Evolutionary conservation across 30 jellyfish, hydroid and myxozoan species (phyloP).

Genomic region (Clytia hemisphaerica): DNA sequence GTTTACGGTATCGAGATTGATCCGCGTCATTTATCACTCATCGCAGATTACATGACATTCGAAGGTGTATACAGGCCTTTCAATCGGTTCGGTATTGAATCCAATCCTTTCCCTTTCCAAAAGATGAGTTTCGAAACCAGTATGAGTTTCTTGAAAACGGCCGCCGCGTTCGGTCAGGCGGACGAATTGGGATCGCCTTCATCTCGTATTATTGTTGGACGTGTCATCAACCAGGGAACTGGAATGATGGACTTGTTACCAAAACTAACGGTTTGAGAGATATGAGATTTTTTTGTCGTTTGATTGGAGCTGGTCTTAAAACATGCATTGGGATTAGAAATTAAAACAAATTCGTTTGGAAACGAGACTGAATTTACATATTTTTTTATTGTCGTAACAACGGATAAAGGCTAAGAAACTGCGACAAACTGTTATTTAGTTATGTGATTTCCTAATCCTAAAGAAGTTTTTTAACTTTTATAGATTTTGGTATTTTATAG

Average conservation of each 20-base stretch:
- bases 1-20: constrained; percentile 91
- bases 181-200: constrained; percentile 98
- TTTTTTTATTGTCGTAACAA: too few relatives aligned
- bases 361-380: too few relatives aligned
- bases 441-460: too few relatives aligned
- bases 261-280: constrained; percentile 11
- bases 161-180: constrained; percentile 83
- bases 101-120: constrained; percentile 92
- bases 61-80: constrained; percentile 90
- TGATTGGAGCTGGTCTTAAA: too few relatives aligned
- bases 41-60: constrained; percentile 98
- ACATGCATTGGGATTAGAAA: too few relatives aligned
- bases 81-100: constrained; percentile 80
- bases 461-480: too few relatives aligned
- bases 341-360: too few relatives aligned
- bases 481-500: too few relatives aligned
- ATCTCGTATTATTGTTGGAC: constrained; percentile 92
- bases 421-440: too few relatives aligned
- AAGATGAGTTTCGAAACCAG: constrained; percentile 98
- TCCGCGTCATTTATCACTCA: constrained; percentile 88
- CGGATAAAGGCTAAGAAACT: too few relatives aligned
- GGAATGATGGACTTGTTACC: constrained; percentile 79
- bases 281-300: too few relatives aligned
- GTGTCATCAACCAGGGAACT: constrained; percentile 80
- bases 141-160: constrained; percentile 68